A percentile compares a stretch with the other conserved stretches of the same genome.
These are phyloP conservation scores for Drosophila nr. medialis DNA, from an alignment of 2,888 invertebrate species.

Conservation along the genomic window DNA sequence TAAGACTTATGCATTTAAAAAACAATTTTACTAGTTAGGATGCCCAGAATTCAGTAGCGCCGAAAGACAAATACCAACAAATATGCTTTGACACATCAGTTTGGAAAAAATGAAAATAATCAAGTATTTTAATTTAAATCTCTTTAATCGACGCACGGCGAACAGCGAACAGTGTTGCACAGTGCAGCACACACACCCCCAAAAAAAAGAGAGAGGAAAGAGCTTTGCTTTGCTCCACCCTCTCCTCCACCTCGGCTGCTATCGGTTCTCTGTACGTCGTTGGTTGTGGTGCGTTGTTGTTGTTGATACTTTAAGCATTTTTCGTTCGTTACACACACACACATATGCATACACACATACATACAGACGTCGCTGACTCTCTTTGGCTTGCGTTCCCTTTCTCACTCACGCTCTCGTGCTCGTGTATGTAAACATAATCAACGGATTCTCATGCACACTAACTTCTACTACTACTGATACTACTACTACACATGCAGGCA, in stretches of 20 bases:
- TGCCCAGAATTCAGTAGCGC: neutral
- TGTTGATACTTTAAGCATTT: slow-evolving; percentile 29
- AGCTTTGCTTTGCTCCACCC: slow-evolving; percentile 42
- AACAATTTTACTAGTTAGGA: neutral
- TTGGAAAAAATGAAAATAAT: slow-evolving; percentile 6
- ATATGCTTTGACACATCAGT: neutral
- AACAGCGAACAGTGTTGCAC: slow-evolving; percentile 1
- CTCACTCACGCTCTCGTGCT: slow-evolving; percentile 10
- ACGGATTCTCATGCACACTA: slow-evolving; percentile 24
- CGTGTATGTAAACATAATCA: slow-evolving; percentile 42
- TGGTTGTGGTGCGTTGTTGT: slow-evolving; percentile 34
- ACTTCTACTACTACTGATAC: neutral
- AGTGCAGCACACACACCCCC: slow-evolving; percentile 26
- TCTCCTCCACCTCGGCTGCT: slow-evolving; percentile 10
- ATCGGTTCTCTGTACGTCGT: slow-evolving; percentile 32
- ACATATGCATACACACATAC: neutral
- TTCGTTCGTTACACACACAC: slow-evolving; percentile 8
- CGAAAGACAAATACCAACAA: neutral
- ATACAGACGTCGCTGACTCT: slow-evolving; percentile 2
- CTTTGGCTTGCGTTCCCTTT: slow-evolving; percentile 21
- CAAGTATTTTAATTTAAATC: slow-evolving; percentile 52
- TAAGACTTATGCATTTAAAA: neutral
- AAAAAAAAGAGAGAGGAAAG: slow-evolving; percentile 1
- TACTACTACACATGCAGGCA: slow-evolving; percentile 8
- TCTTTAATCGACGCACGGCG: slow-evolving; percentile 47